phyloP scores from a whole-genome alignment of 2,797 vertebrate species.

The Sarcoramphus papa region DNA sequence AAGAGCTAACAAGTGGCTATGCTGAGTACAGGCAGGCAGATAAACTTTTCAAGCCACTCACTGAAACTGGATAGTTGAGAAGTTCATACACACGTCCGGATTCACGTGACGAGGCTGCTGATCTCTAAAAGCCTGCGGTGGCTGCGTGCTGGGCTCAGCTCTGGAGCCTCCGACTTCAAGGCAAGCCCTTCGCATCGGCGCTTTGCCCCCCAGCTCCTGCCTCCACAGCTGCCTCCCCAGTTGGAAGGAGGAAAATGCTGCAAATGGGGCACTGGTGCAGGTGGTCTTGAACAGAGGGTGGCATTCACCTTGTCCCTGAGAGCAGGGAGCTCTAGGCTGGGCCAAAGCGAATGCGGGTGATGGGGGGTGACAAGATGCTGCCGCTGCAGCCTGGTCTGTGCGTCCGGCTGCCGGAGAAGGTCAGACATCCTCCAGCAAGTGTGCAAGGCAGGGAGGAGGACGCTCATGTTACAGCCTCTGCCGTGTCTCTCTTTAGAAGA shows the following conservation, averaged over 20 bases:
- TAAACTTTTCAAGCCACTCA: background rate
- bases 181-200: accelerated
- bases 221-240: background rate
- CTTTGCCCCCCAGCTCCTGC: background rate
- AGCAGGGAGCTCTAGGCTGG: background rate
- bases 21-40: background rate
- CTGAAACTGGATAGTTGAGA: background rate
- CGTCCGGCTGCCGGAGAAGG: accelerated
- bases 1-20: background rate
- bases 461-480: background rate
- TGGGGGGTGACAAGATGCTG: background rate
- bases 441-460: background rate
- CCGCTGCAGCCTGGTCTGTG: accelerated
- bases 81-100: accelerated
- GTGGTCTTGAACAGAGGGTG: background rate
- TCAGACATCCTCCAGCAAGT: background rate
- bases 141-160: accelerated
- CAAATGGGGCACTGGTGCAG: accelerated
- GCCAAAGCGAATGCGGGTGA: accelerated
- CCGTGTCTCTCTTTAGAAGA: background rate
- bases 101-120: accelerated
- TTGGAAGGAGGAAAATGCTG: background rate
- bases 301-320: background rate
- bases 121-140: accelerated
- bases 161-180: accelerated